phyloP scores from a whole-genome alignment of 23 tunicate genomes.

The Clavelina lepadiformis region DNA sequence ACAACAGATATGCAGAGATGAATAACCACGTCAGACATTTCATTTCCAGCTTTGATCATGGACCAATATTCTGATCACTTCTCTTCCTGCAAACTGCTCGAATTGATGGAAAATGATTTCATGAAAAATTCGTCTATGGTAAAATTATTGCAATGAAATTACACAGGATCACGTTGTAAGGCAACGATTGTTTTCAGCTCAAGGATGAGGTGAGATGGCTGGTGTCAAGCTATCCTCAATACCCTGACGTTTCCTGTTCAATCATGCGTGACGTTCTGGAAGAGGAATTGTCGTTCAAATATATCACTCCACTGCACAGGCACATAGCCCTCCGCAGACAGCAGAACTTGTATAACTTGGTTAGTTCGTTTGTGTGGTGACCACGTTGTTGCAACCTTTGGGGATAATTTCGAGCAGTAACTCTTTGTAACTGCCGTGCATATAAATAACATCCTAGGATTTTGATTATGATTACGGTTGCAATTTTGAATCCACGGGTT shows the following conservation, averaged over 20 bases:
- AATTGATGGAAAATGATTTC: slow-evolving; percentile 2
- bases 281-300: neutral
- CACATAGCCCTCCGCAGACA: neutral
- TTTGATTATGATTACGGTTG: too few species aligned
- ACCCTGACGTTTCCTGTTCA: neutral
- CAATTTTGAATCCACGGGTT: too few species aligned
- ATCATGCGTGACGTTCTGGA: slow-evolving; percentile 5
- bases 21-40: too few species aligned
- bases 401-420: too few species aligned
- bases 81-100: neutral
- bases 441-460: too few species aligned
- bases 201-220: neutral
- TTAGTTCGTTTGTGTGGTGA: too few species aligned
- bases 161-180: neutral
- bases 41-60: too few species aligned
- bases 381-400: too few species aligned
- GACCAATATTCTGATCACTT: too few species aligned
- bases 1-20: too few species aligned
- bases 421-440: too few species aligned
- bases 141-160: neutral
- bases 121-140: slow-evolving; percentile 1
- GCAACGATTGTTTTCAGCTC: slow-evolving; percentile 1
- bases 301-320: slow-evolving; percentile 1
- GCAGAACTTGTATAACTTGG: neutral
- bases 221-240: neutral